Evolutionary conservation across 2,888 invertebrate species (phyloP).

Genomic region (Drosophila tripunctata): DNA sequence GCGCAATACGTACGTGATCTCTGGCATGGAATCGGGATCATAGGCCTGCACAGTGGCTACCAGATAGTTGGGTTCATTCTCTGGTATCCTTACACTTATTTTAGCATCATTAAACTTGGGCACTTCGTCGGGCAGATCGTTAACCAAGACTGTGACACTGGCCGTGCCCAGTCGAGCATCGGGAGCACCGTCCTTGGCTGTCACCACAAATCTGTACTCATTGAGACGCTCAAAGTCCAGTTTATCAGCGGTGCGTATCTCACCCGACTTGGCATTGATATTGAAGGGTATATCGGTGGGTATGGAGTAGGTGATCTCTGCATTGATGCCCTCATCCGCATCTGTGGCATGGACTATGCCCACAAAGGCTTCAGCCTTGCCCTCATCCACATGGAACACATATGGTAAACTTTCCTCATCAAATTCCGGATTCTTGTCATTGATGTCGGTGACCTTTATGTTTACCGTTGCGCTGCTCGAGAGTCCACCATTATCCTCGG

Average conservation of each 20-base stretch:
- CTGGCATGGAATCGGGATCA: slow-evolving; percentile 92
- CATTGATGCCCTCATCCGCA: slow-evolving; percentile 93
- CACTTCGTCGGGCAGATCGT: slow-evolving; percentile 91
- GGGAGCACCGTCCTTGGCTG: slow-evolving; percentile 94
- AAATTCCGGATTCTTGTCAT: slow-evolving; percentile 96
- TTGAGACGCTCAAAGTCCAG: slow-evolving; percentile 93
- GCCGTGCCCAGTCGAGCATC: slow-evolving; percentile 94
- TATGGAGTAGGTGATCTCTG: slow-evolving; percentile 91
- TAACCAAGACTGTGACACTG: slow-evolving; percentile 91
- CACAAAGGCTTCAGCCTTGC: slow-evolving; percentile 86
- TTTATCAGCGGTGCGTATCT: slow-evolving; percentile 89
- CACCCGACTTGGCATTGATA: slow-evolving; percentile 91
- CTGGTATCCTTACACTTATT: slow-evolving; percentile 92
- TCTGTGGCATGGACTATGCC: slow-evolving; percentile 94
- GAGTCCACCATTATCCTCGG: slow-evolving; percentile 93
- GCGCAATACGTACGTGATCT: slow-evolving; percentile 93
- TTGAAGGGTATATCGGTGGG: slow-evolving; percentile 91
- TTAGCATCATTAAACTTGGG: slow-evolving; percentile 90
- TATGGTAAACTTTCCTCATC: slow-evolving; percentile 90
- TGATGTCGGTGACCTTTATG: slow-evolving; percentile 95
- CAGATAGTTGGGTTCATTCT: slow-evolving; percentile 91
- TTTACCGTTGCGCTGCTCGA: slow-evolving; percentile 93
- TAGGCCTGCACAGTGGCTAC: slow-evolving; percentile 93
- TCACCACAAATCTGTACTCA: slow-evolving; percentile 91
- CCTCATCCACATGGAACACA: slow-evolving; percentile 92